These are phyloP conservation scores for Physocephala rufipes DNA, from an alignment of 2,888 invertebrate species.

Conservation along the genomic window DNA sequence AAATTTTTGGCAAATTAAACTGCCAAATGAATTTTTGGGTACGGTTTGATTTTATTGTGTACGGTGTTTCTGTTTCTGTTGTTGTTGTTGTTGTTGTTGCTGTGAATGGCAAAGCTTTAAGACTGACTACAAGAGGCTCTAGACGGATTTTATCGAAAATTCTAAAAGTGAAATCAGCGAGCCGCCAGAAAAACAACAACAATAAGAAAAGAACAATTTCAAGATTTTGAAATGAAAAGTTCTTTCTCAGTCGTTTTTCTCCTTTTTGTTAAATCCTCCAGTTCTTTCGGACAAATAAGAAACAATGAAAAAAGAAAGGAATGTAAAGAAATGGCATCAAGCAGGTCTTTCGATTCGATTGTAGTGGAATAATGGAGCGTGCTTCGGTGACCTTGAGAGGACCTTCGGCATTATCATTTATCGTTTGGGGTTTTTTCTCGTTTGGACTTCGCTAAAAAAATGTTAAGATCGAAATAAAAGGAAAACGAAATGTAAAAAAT, in stretches of 20 bases:
- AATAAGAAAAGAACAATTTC: background rate
- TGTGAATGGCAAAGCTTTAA: slow-evolving; percentile 24
- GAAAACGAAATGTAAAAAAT: slow-evolving; percentile 3
- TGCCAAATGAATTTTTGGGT: no score
- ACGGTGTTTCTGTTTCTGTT: no score
- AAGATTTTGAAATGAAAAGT: background rate
- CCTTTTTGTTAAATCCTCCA: background rate
- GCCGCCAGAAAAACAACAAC: background rate
- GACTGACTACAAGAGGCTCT: no score
- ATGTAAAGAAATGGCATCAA: no score
- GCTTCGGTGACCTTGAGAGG: slow-evolving; percentile 58
- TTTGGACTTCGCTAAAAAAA: slow-evolving; percentile 20
- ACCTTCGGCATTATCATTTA: slow-evolving; percentile 57
- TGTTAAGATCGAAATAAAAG: slow-evolving; percentile 19
- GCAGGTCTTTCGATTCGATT: no score
- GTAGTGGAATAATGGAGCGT: slow-evolving; percentile 23
- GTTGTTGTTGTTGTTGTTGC: no score
- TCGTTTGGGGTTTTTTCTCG: slow-evolving; percentile 44
- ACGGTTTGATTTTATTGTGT: background rate
- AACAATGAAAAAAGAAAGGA: background rate
- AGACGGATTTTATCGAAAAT: slow-evolving; percentile 29
- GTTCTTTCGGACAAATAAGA: background rate
- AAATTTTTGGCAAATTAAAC: slow-evolving; percentile 1
- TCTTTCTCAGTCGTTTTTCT: background rate
- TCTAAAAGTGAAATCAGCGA: slow-evolving; percentile 2